Conservation (phyloP, 1,140 invertebrate genomes). For the Ridgeia piscesae region DNA sequence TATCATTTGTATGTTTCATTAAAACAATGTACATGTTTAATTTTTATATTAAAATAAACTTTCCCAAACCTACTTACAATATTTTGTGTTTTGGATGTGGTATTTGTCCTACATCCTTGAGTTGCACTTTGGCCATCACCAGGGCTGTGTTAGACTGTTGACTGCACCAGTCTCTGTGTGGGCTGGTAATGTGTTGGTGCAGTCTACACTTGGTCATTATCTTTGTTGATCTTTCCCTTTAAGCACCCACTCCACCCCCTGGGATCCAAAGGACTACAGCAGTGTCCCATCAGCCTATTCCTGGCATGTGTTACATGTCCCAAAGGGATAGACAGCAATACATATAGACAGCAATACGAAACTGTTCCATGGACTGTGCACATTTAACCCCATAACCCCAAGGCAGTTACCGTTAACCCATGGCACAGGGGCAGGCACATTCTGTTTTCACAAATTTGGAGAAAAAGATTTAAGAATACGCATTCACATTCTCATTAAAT, state of each 20-base stretch:
- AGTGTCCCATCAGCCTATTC: background rate
- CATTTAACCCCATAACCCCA: background rate
- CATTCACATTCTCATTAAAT: too few species aligned
- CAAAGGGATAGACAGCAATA: background rate
- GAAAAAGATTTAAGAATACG: too few species aligned
- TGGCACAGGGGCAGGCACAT: background rate
- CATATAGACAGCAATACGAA: too few species aligned
- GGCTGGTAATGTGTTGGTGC: background rate
- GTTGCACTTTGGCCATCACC: background rate
- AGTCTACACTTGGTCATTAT: background rate
- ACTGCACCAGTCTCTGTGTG: background rate
- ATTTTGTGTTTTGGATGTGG: background rate
- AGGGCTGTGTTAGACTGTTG: background rate
- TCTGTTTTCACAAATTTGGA: too few species aligned
- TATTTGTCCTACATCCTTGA: background rate
- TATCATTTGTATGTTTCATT: too few species aligned
- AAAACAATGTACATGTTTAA: too few species aligned
- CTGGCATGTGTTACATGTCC: background rate
- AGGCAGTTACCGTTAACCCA: background rate
- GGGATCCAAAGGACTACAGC: background rate
- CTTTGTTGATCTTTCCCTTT: background rate
- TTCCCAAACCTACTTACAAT: background rate
- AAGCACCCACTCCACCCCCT: background rate
- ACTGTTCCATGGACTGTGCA: background rate
- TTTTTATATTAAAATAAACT: too few species aligned